Evolutionary conservation across 2,888 invertebrate species (phyloP).

Genomic region (Ypsolopha scabrella): DNA sequence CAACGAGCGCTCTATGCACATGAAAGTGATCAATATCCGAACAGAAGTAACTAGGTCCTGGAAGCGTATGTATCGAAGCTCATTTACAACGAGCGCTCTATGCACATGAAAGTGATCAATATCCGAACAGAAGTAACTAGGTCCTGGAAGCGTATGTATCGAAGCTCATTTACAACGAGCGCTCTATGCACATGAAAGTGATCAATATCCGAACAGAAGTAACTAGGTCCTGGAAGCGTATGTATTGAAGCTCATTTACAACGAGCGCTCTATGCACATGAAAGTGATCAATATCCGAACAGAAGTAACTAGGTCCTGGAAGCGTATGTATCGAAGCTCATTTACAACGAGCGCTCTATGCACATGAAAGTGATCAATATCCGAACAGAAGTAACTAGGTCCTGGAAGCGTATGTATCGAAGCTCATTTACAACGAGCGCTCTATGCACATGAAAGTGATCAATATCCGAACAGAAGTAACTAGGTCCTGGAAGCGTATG

Average conservation of each 20-base stretch:
- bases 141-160: constrained; percentile 27
- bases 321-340: constrained; percentile 48
- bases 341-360: constrained; percentile 41
- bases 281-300: constrained; percentile 19
- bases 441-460: constrained; percentile 45
- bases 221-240: constrained; percentile 8
- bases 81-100: constrained; percentile 43
- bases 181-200: constrained; percentile 49
- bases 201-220: no score
- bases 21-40: constrained; percentile 25
- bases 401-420: constrained; percentile 32
- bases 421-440: constrained; percentile 46
- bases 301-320: no score
- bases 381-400: no score
- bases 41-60: no score
- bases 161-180: constrained; percentile 47
- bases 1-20: constrained; percentile 41
- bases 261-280: constrained; percentile 44
- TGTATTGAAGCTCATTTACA: constrained; percentile 54
- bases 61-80: constrained; percentile 43
- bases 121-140: no score
- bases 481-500: constrained; percentile 17
- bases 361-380: constrained; percentile 35
- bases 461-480: no score
- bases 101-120: constrained; percentile 38